Conservation (phyloP, 92 coral and sea anemone species). For the Chrysogorgia sp. region DNA sequence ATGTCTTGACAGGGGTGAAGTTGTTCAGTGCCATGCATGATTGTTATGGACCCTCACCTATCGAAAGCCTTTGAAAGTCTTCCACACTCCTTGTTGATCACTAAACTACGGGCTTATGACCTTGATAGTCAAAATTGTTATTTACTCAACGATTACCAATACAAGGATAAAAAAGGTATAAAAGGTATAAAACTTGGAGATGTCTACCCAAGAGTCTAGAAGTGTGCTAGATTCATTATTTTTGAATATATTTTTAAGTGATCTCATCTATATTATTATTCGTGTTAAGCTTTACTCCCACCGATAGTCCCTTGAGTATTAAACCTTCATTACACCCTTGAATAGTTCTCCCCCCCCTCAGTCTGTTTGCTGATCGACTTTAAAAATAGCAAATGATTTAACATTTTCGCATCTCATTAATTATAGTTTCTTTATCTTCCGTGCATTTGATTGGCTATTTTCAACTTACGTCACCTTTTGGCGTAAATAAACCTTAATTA, state of each 20-base stretch:
- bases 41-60: slow-evolving; percentile 53
- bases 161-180: too few relatives aligned
- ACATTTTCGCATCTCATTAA: too few relatives aligned
- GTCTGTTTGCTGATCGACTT: too few relatives aligned
- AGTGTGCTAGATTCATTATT: not conserved
- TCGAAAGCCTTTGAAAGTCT: slow-evolving; percentile 30
- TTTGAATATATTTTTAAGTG: slow-evolving; percentile 13
- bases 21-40: slow-evolving; percentile 38
- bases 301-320: too few relatives aligned
- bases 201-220: not conserved
- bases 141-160: not conserved
- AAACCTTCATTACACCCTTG: too few relatives aligned
- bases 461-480: too few relatives aligned
- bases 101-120: slow-evolving; percentile 45
- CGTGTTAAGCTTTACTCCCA: not conserved
- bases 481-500: too few relatives aligned
- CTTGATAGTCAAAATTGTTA: not conserved
- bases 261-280: not conserved
- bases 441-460: too few relatives aligned
- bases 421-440: too few relatives aligned
- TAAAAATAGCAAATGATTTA: too few relatives aligned
- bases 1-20: slow-evolving; percentile 44
- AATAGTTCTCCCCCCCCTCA: too few relatives aligned
- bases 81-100: slow-evolving; percentile 8
- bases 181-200: slow-evolving; percentile 17